Percentiles rank a stretch among this genome's conserved stretches.
phyloP scores from a whole-genome alignment of 2,113 vertebrate species.

The Callithrix jacchus region DNA sequence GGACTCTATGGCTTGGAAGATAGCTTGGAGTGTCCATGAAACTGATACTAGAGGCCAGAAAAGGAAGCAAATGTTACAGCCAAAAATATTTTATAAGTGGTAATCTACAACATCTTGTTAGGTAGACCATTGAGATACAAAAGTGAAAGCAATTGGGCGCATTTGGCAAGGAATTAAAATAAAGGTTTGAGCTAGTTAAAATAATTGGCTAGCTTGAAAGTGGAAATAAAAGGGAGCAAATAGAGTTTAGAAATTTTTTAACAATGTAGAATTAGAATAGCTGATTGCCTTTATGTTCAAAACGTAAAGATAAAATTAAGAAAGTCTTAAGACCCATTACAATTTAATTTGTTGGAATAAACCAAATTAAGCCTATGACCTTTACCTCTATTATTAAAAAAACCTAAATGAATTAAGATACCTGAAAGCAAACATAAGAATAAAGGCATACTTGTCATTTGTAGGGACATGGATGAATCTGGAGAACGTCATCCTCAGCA shows the following conservation, averaged over 20 bases:
- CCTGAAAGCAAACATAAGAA: slow-evolving; percentile 45
- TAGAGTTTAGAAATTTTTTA: background rate
- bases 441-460: background rate
- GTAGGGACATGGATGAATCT: too few species aligned
- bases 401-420: slow-evolving; percentile 21
- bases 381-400: background rate
- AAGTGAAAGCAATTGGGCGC: background rate
- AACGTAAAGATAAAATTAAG: slow-evolving; percentile 36
- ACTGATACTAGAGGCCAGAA: background rate
- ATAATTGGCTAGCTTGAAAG: slow-evolving; percentile 17
- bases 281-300: slow-evolving; percentile 19
- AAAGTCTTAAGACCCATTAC: background rate
- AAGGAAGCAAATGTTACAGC: background rate
- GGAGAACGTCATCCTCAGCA: too few species aligned
- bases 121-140: background rate
- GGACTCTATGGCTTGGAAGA: background rate
- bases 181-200: slow-evolving; percentile 36
- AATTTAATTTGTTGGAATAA: slow-evolving; percentile 31
- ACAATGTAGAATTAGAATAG: background rate
- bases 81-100: slow-evolving; percentile 10
- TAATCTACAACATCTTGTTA: background rate
- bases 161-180: slow-evolving; percentile 1
- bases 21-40: background rate
- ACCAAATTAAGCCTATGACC: background rate
- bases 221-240: background rate